Percentiles rank a stretch among this genome's conserved stretches.
phyloP scores from a whole-genome alignment of 2,797 vertebrate genomes.

The Melanotaenia maccullochi region DNA sequence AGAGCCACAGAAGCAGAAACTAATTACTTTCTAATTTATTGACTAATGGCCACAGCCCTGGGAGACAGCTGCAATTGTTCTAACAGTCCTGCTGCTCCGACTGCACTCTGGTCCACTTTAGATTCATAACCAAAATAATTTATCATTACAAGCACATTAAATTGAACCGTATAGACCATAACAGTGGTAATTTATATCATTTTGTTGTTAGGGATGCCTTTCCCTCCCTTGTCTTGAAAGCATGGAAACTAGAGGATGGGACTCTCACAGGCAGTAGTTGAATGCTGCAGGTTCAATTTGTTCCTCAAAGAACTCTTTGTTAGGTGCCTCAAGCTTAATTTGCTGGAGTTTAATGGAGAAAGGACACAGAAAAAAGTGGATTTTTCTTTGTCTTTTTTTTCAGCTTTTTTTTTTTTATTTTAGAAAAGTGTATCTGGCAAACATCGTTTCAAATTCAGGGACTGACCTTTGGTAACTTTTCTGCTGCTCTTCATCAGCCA shows the following conservation, averaged over 20 bases:
- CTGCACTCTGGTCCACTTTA: conserved; percentile 83
- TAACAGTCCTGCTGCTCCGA: conserved; percentile 81
- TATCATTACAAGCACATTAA: conserved; percentile 89
- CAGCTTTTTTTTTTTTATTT: background rate
- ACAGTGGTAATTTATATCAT: conserved; percentile 85
- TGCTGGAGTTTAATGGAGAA: conserved; percentile 62
- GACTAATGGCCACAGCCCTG: conserved; percentile 87
- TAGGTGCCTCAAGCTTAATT: conserved; percentile 64
- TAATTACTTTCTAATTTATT: conserved; percentile 90
- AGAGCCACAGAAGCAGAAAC: conserved; percentile 88
- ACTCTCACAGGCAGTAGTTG: conserved; percentile 59
- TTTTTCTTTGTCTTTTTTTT: background rate
- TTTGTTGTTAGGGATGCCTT: conserved; percentile 78
- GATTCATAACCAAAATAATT: conserved; percentile 87
- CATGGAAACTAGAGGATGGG: conserved; percentile 52
- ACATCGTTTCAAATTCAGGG: conserved; percentile 9
- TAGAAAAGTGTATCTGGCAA: background rate
- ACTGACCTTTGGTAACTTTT: conserved; percentile 22
- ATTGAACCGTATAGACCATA: conserved; percentile 88
- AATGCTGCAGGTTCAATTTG: conserved; percentile 74
- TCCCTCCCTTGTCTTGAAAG: conserved; percentile 68
- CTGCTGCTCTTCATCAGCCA: conserved; percentile 14
- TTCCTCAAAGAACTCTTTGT: conserved; percentile 76
- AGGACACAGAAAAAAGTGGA: conserved; percentile 30
- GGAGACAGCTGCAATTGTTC: conserved; percentile 87